Evolutionary conservation across 2,113 vertebrate genomes (phyloP).

Genomic region (Notarius quadriscutis): DNA sequence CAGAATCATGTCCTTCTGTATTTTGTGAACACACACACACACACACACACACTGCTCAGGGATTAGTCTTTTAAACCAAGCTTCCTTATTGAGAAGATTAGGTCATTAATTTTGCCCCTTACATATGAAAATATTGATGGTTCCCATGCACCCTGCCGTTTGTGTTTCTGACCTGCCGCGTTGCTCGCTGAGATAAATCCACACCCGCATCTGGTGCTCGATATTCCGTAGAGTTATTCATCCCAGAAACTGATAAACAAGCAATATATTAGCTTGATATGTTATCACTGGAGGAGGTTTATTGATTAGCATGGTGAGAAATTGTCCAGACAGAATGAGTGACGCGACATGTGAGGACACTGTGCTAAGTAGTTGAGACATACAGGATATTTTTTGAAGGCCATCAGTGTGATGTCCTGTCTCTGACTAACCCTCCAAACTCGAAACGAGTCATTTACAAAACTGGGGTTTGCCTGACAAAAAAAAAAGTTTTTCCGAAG

Average conservation of each 20-base stretch:
- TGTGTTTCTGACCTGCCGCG: conserved; percentile 54
- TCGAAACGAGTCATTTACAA: conserved; percentile 5
- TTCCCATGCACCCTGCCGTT: conserved; percentile 69
- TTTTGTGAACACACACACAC: conserved; percentile 3
- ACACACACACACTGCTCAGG: conserved; percentile 26
- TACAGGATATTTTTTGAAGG: not conserved
- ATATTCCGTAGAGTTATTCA: conserved; percentile 68
- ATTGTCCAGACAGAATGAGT: conserved; percentile 1
- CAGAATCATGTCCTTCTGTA: not conserved
- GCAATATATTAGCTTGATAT: conserved; percentile 64
- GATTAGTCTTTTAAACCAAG: conserved; percentile 73
- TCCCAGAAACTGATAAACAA: conserved; percentile 68
- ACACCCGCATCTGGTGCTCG: conserved; percentile 57
- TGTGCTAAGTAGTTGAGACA: not conserved
- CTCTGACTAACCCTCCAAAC: conserved; percentile 10
- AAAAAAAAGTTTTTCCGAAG: not conserved
- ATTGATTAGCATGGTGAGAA: conserved; percentile 59
- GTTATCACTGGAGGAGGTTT: conserved; percentile 60
- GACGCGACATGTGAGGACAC: not conserved
- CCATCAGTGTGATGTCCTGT: not conserved
- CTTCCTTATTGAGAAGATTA: conserved; percentile 73
- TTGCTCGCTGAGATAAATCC: conserved; percentile 66
- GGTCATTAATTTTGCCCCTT: conserved; percentile 76
- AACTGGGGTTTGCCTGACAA: conserved; percentile 6
- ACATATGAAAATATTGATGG: conserved; percentile 78